These are phyloP conservation scores for Hypolimnas misippus DNA, from an alignment of 2,888 invertebrate species.

Conservation along the genomic window DNA sequence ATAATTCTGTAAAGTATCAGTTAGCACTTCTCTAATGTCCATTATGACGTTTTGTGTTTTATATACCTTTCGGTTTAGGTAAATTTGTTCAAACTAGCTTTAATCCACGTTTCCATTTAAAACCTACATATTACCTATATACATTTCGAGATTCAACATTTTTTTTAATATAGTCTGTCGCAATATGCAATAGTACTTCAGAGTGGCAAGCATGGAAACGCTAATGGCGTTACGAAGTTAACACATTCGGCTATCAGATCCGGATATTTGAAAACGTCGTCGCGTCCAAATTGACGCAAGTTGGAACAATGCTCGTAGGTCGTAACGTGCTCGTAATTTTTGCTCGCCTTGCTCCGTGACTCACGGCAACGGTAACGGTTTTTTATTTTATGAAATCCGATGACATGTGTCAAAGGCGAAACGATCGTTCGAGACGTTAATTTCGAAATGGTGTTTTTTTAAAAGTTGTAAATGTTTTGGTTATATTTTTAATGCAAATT, in stretches of 20 bases:
- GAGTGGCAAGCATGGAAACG: neutral
- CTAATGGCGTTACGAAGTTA: slow-evolving; percentile 1
- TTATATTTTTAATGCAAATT: no score
- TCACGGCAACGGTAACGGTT: slow-evolving; percentile 34
- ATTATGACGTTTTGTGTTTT: no score
- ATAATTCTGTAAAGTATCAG: no score
- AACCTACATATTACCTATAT: no score
- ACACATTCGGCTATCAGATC: slow-evolving; percentile 12
- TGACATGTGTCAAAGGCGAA: slow-evolving; percentile 25
- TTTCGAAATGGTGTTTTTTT: neutral
- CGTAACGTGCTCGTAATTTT: slow-evolving; percentile 8
- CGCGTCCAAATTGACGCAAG: slow-evolving; percentile 15
- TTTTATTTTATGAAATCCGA: slow-evolving; percentile 16
- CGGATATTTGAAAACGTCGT: slow-evolving; percentile 18
- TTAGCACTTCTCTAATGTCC: no score
- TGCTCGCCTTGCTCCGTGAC: slow-evolving; percentile 21
- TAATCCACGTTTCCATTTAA: no score
- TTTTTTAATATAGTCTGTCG: neutral
- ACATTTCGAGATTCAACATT: neutral
- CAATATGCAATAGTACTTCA: neutral
- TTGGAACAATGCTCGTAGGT: slow-evolving; percentile 13
- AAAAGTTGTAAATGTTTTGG: no score
- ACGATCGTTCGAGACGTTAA: slow-evolving; percentile 8
- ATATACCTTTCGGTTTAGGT: no score
- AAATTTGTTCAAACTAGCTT: no score